Evolutionary conservation across 1,140 invertebrate genomes (phyloP).

Genomic region (Battus philenor): DNA sequence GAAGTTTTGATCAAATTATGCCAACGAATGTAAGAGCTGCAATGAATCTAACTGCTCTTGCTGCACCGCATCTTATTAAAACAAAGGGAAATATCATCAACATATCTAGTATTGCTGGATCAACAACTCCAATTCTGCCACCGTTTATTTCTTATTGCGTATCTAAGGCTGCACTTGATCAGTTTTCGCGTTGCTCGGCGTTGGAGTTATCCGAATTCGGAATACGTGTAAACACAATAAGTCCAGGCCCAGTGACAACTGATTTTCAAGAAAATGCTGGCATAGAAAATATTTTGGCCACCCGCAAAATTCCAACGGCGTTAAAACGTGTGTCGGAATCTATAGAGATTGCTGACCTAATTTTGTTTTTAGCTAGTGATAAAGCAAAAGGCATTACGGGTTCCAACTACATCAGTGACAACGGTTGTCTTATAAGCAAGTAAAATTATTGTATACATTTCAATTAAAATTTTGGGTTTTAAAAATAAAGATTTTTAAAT

Average conservation of each 20-base stretch:
- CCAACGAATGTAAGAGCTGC: slow-evolving; percentile 83
- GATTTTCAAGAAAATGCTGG: too few species aligned
- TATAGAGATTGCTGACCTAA: too few species aligned
- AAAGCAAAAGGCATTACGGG: too few species aligned
- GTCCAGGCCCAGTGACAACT: slow-evolving; percentile 86
- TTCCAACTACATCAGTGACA: too few species aligned
- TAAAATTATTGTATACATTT: too few species aligned
- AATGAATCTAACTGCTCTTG: slow-evolving; percentile 82
- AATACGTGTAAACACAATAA: slow-evolving; percentile 88
- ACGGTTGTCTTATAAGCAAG: too few species aligned
- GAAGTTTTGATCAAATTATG: slow-evolving; percentile 82
- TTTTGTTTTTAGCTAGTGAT: too few species aligned
- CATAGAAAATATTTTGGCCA: too few species aligned
- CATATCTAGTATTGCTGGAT: slow-evolving; percentile 83
- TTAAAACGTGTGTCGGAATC: too few species aligned
- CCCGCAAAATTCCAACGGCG: too few species aligned
- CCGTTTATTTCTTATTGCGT: slow-evolving; percentile 25
- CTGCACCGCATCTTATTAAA: slow-evolving; percentile 81
- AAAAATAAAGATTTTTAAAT: too few species aligned
- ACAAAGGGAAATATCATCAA: slow-evolving; percentile 85
- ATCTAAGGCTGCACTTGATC: slow-evolving; percentile 37
- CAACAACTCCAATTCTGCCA: slow-evolving; percentile 67
- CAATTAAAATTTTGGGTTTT: too few species aligned
- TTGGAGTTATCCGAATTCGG: slow-evolving; percentile 85
- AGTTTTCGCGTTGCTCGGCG: slow-evolving; percentile 77